A percentile compares a stretch with the other conserved stretches of the same genome.
Conservation (phyloP, 2,113 vertebrate species). For the Craseonycteris thonglongyai region DNA sequence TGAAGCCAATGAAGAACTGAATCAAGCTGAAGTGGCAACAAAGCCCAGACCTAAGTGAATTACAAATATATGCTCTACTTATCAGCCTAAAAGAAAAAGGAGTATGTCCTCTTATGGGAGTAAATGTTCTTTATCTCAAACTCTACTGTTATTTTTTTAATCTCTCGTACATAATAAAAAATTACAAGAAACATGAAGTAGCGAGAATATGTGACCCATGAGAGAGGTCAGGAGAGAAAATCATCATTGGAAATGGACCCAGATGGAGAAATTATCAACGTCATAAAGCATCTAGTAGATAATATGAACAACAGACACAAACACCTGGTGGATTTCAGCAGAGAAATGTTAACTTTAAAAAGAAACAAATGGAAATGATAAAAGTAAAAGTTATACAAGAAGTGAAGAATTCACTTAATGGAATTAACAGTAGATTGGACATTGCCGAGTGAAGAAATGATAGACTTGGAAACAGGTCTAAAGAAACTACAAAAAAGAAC, state of each 20-base stretch:
- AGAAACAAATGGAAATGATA: not conserved
- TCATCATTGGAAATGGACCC: not conserved
- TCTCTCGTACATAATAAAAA: not conserved
- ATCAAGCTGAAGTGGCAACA: not conserved
- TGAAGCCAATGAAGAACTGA: not conserved
- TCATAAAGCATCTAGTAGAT: not conserved
- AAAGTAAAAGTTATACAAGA: not conserved
- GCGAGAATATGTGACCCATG: not conserved
- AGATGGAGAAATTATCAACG: not conserved
- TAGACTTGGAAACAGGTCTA: not conserved
- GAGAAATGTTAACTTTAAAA: not conserved
- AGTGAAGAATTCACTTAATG: not conserved
- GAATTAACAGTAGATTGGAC: not conserved
- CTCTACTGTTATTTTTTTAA: not conserved
- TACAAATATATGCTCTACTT: not conserved
- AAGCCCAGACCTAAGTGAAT: not conserved
- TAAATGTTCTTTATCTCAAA: not conserved
- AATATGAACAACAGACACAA: not conserved
- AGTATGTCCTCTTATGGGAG: not conserved
- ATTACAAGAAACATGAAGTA: not conserved
- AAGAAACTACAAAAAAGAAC: not conserved
- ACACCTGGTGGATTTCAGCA: not conserved
- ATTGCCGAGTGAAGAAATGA: not conserved
- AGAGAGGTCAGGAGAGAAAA: not conserved
- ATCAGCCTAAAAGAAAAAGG: not conserved